Conservation (phyloP, 2,113 vertebrate species). For the Coptodon bakossiorum region DNA sequence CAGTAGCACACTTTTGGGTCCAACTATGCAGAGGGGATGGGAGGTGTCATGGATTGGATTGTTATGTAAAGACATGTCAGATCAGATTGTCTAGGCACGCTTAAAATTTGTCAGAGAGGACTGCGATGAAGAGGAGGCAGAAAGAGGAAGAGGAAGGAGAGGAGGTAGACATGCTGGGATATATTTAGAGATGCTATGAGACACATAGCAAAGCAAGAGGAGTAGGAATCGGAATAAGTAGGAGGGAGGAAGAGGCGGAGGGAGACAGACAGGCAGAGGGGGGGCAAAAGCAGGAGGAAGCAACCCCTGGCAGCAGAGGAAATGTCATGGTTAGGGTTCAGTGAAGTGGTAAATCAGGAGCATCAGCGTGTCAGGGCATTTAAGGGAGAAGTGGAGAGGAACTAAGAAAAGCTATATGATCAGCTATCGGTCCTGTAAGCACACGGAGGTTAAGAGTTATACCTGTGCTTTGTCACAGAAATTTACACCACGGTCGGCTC, state of each 20-base stretch:
- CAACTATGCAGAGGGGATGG: constrained; percentile 15
- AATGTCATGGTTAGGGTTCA: constrained; percentile 68
- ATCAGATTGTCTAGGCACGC: constrained; percentile 57
- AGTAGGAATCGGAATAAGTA: constrained; percentile 39
- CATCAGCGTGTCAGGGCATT: constrained; percentile 65
- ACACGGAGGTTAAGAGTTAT: not conserved
- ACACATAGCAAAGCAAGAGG: constrained; percentile 37
- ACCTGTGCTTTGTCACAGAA: constrained; percentile 31
- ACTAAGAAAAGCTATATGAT: constrained; percentile 59
- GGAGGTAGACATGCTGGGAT: constrained; percentile 51
- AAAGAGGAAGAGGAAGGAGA: constrained; percentile 42
- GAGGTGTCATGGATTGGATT: constrained; percentile 60
- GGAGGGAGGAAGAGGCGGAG: constrained; percentile 22
- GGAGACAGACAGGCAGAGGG: constrained; percentile 5
- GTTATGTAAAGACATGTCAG: constrained; percentile 70
- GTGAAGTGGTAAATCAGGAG: constrained; percentile 68
- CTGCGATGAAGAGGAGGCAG: constrained; percentile 50
- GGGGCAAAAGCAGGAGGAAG: constrained; percentile 41
- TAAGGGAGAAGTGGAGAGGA: constrained; percentile 57
- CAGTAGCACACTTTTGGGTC: constrained; percentile 50
- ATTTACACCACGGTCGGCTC: constrained; percentile 6
- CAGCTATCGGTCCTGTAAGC: constrained; percentile 42
- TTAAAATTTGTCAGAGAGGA: constrained; percentile 66
- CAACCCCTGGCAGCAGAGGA: constrained; percentile 61
- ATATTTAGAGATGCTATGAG: constrained; percentile 66